Conservation (phyloP, 2,113 vertebrate genomes). For the Oncorhynchus masou region DNA sequence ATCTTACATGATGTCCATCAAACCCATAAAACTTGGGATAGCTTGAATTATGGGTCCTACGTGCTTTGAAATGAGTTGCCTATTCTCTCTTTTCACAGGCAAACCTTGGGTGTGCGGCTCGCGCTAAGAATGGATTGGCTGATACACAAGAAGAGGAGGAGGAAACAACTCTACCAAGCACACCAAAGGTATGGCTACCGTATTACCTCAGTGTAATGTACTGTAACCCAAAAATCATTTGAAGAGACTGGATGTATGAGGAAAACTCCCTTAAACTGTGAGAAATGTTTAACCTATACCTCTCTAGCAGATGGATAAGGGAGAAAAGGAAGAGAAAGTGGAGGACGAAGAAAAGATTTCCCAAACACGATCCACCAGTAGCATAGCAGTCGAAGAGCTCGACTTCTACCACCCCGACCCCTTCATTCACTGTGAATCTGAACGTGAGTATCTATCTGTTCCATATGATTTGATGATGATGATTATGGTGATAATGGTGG, state of each 20-base stretch:
- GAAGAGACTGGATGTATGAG: background rate
- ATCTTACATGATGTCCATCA: too few relatives aligned
- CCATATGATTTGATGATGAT: background rate
- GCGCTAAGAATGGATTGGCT: background rate
- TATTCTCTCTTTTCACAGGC: background rate
- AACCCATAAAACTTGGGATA: too few relatives aligned
- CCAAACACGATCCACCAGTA: background rate
- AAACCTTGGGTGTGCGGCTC: background rate
- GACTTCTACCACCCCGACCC: slow-evolving; percentile 94
- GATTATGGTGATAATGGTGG: background rate
- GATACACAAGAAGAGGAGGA: slow-evolving; percentile 64
- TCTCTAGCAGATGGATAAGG: background rate
- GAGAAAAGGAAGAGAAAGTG: slow-evolving; percentile 33
- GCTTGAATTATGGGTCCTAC: too few relatives aligned
- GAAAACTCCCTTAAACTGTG: background rate
- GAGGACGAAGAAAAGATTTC: slow-evolving; percentile 24
- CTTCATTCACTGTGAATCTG: slow-evolving; percentile 73
- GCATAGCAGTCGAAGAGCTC: slow-evolving; percentile 69
- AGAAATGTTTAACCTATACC: too few relatives aligned
- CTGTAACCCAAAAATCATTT: too few relatives aligned
- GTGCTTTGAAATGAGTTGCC: too few relatives aligned
- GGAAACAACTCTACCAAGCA: slow-evolving; percentile 68
- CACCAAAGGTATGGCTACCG: slow-evolving; percentile 65
- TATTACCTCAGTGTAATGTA: too few relatives aligned
- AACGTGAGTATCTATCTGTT: slow-evolving; percentile 45